Conservation (phyloP, 2,113 vertebrate genomes). For the Microcebus lehilahytsara region DNA sequence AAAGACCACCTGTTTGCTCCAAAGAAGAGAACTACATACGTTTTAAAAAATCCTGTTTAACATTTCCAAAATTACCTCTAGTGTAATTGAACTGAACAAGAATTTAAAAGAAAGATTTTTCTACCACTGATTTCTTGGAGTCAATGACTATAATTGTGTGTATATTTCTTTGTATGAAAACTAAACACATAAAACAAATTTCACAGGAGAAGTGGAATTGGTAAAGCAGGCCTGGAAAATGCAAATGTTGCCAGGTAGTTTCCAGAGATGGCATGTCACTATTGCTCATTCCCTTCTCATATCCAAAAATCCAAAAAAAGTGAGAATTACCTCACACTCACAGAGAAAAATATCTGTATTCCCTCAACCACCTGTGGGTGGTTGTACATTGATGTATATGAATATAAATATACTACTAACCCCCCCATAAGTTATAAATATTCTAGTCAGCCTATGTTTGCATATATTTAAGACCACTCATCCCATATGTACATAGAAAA, state of each 20-base stretch:
- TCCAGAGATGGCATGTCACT: background rate
- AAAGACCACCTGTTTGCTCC: background rate
- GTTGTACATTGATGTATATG: background rate
- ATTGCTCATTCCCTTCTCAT: background rate
- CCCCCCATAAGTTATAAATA: constrained; percentile 25
- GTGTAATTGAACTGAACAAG: background rate
- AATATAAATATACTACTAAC: background rate
- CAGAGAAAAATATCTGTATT: constrained; percentile 8
- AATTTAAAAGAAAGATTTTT: background rate
- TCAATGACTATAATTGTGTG: background rate
- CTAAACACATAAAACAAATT: constrained; percentile 27
- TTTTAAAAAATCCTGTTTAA: background rate
- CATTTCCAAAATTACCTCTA: constrained; percentile 10
- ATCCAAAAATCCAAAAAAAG: background rate
- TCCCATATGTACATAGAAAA: background rate
- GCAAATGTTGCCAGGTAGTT: background rate
- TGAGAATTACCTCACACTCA: background rate
- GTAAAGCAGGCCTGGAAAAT: constrained; percentile 1
- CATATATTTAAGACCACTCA: background rate
- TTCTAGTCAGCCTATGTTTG: background rate
- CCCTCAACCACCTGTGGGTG: background rate
- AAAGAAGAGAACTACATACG: background rate
- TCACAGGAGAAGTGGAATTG: background rate
- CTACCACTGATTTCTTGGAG: background rate
- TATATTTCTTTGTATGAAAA: constrained; percentile 31